Conservation (phyloP, 1,140 invertebrate species). For the Cotesia typhae region DNA sequence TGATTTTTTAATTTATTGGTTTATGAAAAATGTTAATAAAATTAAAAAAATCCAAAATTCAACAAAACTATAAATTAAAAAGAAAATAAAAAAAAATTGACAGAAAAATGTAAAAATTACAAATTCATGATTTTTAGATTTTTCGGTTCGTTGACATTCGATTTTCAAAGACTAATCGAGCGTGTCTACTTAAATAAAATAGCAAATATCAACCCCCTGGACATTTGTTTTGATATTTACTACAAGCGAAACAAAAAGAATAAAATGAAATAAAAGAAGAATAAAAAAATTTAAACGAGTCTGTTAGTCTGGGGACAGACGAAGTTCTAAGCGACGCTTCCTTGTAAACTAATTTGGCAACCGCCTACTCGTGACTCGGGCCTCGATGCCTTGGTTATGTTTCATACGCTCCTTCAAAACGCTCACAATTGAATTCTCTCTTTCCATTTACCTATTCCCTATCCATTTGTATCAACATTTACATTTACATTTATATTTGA, state of each 20-base stretch:
- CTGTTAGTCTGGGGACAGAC: no score
- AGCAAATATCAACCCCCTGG: not conserved
- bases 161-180: conserved; percentile 36
- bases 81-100: no score
- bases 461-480: conserved; percentile 67
- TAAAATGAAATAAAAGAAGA: no score
- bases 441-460: conserved; percentile 67
- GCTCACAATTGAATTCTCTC: conserved; percentile 67
- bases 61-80: no score
- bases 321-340: not conserved
- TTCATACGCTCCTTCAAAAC: conserved; percentile 38
- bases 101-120: no score
- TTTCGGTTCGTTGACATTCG: conserved; percentile 37
- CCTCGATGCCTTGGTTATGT: conserved; percentile 39
- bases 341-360: conserved; percentile 64
- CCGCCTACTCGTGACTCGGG: conserved; percentile 39
- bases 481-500: conserved; percentile 67
- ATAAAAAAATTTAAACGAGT: no score
- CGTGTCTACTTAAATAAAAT: conserved; percentile 5
- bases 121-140: conserved; percentile 30
- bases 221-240: not conserved
- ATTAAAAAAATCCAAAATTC: no score
- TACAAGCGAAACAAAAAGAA: not conserved
- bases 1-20: no score
- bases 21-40: no score